Conservation (phyloP, 2,888 invertebrate genomes). For the Stomorhina lunata region DNA sequence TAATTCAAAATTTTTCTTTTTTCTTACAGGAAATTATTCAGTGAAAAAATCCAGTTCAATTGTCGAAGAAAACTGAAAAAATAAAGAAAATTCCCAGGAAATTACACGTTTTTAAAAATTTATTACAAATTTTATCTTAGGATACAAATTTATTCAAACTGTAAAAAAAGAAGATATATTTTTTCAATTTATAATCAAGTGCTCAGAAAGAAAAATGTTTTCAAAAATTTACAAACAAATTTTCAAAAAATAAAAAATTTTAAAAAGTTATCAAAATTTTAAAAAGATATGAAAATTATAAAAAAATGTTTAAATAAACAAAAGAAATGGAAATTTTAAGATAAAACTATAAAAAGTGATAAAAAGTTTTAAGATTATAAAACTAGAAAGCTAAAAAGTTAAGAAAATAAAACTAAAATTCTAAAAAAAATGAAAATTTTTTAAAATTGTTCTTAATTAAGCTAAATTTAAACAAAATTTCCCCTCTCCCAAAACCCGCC, state of each 20-base stretch:
- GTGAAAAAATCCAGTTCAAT: too few species aligned
- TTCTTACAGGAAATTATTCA: too few species aligned
- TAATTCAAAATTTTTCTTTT: background rate
- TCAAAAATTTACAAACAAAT: background rate
- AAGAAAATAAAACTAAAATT: too few species aligned
- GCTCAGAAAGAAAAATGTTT: background rate
- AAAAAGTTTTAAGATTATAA: background rate
- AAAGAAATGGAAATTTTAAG: too few species aligned
- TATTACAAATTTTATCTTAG: too few species aligned
- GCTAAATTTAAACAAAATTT: background rate
- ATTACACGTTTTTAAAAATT: too few species aligned
- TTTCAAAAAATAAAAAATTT: background rate
- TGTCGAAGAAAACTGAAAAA: too few species aligned
- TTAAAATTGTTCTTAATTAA: too few species aligned
- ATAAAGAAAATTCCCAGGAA: too few species aligned
- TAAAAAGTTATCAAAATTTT: background rate
- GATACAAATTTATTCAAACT: too few species aligned
- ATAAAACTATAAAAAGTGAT: background rate
- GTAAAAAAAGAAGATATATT: background rate
- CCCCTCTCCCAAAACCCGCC: background rate
- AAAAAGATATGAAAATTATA: background rate
- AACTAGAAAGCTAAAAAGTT: background rate
- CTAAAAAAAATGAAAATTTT: background rate
- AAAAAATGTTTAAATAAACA: too few species aligned
- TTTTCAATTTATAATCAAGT: background rate